Evolutionary conservation across 1,140 invertebrate species (phyloP).

Genomic region (Copidosoma floridanum): DNA sequence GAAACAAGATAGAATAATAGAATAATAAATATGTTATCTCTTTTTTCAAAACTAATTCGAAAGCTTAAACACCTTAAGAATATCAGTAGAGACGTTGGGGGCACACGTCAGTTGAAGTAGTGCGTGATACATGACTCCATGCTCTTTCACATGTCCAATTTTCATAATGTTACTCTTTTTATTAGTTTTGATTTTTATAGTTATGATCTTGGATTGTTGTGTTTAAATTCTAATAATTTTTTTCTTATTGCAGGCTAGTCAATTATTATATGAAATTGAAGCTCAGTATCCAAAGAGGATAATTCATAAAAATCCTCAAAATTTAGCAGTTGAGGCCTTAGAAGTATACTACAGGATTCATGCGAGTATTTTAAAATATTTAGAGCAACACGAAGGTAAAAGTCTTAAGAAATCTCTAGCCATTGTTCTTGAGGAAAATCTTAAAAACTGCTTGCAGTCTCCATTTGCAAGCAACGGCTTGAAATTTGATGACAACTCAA

Average conservation of each 20-base stretch:
- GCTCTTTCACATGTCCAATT: too few species aligned
- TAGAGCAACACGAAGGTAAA: slow-evolving; percentile 68
- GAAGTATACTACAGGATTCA: slow-evolving; percentile 84
- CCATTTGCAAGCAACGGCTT: slow-evolving; percentile 53
- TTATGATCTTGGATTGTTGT: too few species aligned
- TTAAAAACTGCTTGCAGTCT: slow-evolving; percentile 49
- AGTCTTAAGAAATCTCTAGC: slow-evolving; percentile 50
- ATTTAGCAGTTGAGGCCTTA: slow-evolving; percentile 84
- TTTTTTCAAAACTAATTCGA: too few species aligned
- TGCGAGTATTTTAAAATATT: slow-evolving; percentile 80
- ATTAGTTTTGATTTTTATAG: too few species aligned
- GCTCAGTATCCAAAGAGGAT: slow-evolving; percentile 86
- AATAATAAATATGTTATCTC: too few species aligned
- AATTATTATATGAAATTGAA: slow-evolving; percentile 74
- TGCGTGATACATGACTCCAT: too few species aligned
- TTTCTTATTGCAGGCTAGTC: slow-evolving; percentile 60
- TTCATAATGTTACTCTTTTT: too few species aligned
- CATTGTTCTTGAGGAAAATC: slow-evolving; percentile 42
- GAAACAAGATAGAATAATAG: too few species aligned
- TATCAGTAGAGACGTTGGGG: too few species aligned
- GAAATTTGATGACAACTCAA: slow-evolving; percentile 29
- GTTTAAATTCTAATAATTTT: too few species aligned
- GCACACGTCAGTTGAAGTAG: too few species aligned
- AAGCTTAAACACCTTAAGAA: too few species aligned
- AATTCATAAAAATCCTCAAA: slow-evolving; percentile 77